Evolutionary conservation across 2,888 invertebrate species (phyloP), one percentile per base, ranked within the genome.

Genomic region (Dicranocentrus wangi): DNA sequence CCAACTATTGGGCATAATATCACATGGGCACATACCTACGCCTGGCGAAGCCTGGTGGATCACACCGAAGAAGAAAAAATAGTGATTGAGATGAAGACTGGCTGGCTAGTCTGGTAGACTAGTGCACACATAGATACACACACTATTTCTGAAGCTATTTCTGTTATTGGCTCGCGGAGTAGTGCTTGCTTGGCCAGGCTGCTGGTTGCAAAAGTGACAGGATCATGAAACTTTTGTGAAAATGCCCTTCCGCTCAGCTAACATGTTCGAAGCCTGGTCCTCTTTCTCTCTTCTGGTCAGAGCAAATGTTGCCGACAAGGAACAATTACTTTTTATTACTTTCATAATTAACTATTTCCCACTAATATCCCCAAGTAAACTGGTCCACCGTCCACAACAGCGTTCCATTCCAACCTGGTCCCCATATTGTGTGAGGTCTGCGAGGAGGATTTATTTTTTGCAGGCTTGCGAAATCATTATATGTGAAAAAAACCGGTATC

Each of bases 301-400:
- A 25, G 15, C 75, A 75, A 65, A 75, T 65, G 73, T 65, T 76
- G 61, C 47, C 43, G 68, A 76, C 66, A 76, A 76, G 61, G 28
- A 60, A 47, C 66, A 68, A 76, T 76, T 76, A 76, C 68, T 68
- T 76, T 76, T 76, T 77, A 70, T 70, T 51, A 42, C 77, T 42
- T 70, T 61, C 63, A 53, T 77, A 77, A 77, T 77, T 77, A 77
- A 77, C 77, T 53, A 70, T 76, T 76, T 76, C 55, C 73, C 32
- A 25, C 68, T 65, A 63, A 73, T 73, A 23, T 28, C 63, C 43
- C 32, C 25, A 60, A 5, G 28, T 27, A 17, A 53, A 53, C 27
- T 27, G 3, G 32, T 32, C 32, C 32, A 32, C 32, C 32, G 10
- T 17, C 13, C 13, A 39, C 39, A 39, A 39, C 8, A 39, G 39